Percentiles rank a stretch among this genome's conserved stretches.
Evolutionary conservation across 2,797 vertebrate species (phyloP).

Genomic region (Chloroceryle inda): DNA sequence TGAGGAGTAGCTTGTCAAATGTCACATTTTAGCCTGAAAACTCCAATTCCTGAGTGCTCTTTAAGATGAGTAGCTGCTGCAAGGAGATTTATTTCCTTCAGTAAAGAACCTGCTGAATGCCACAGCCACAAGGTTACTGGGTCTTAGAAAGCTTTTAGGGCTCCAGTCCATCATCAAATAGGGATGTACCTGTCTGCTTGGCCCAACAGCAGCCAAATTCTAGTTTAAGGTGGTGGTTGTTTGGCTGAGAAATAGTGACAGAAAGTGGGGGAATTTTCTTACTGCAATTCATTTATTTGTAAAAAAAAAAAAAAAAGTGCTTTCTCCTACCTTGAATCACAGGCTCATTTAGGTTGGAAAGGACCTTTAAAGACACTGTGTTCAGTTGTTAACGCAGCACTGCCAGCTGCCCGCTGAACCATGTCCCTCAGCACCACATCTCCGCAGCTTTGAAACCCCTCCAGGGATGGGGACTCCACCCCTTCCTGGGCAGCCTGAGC

Average conservation of each 20-base stretch:
- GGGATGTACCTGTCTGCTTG: neutral
- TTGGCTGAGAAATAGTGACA: neutral
- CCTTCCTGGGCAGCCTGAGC: neutral
- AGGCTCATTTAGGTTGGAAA: neutral
- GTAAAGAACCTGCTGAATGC: slow-evolving; percentile 11
- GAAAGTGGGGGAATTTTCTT: neutral
- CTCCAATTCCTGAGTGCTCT: slow-evolving; percentile 24
- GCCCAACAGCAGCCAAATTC: neutral
- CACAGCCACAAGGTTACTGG: neutral
- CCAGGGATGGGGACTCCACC: neutral
- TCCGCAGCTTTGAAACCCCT: neutral
- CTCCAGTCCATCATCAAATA: neutral
- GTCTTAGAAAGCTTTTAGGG: neutral
- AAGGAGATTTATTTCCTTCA: slow-evolving; percentile 18
- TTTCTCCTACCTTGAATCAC: neutral
- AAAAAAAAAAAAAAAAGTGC: neutral
- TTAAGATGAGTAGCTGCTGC: slow-evolving; percentile 2
- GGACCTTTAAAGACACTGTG: neutral
- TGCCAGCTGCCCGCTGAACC: neutral
- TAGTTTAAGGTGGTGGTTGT: neutral
- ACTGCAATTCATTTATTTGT: neutral
- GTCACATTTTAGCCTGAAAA: slow-evolving; percentile 22
- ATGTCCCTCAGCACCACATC: neutral
- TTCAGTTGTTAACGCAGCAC: neutral
- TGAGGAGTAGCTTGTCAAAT: slow-evolving; percentile 44